Conservation (phyloP, 2,797 vertebrate species). For the Macropus fuliginosus region DNA sequence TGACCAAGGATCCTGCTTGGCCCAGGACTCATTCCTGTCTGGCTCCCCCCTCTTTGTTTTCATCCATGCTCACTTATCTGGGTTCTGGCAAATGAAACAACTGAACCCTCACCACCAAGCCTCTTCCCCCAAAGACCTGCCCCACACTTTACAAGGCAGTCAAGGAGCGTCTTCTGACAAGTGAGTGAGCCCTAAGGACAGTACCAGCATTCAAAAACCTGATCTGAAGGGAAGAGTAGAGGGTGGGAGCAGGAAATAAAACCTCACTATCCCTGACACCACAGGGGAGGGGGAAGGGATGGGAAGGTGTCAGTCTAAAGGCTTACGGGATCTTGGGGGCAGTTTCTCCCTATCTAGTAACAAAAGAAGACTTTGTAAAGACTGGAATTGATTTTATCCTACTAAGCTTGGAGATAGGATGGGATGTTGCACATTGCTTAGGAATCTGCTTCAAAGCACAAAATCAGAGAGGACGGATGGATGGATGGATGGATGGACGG, state of each 20-base stretch:
- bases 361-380: not conserved
- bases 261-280: not conserved
- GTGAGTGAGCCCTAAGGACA: not conserved
- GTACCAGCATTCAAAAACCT: not conserved
- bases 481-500: not conserved
- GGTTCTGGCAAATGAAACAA: not conserved
- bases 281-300: not conserved
- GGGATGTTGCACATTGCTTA: not conserved
- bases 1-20: not conserved
- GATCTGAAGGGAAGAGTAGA: not conserved
- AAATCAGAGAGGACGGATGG: not conserved
- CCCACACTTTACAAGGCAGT: not conserved
- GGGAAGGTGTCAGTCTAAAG: not conserved
- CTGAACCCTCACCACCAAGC: not conserved
- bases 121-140: rapidly evolving
- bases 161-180: not conserved
- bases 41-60: not conserved
- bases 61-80: too few species aligned
- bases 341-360: not conserved
- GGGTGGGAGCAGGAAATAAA: not conserved
- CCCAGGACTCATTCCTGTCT: not conserved
- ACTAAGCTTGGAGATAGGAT: not conserved
- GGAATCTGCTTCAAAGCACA: not conserved
- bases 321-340: not conserved
- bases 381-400: not conserved